Evolutionary conservation across 2,888 invertebrate genomes (phyloP).

Genomic region (Hirtodrosophila confusa): DNA sequence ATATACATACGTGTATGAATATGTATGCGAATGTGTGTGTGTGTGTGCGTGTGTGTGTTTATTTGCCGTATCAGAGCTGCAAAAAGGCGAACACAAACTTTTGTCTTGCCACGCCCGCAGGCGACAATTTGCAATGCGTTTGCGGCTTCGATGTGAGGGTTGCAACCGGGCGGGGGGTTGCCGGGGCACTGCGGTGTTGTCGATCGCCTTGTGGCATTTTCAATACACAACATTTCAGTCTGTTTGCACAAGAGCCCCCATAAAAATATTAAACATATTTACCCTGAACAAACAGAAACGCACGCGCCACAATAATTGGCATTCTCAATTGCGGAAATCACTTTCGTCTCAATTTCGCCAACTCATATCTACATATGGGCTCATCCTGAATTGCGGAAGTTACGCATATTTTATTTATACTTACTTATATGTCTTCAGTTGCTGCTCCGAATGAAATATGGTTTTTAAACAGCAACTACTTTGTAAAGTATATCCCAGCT

Average conservation of each 20-base stretch:
- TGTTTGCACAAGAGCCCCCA: conserved; percentile 35
- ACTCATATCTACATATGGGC: neutral
- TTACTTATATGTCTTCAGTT: too few relatives aligned
- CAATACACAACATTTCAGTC: conserved; percentile 61
- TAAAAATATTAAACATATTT: conserved; percentile 52
- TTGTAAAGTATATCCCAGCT: too few relatives aligned
- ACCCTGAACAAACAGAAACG: conserved; percentile 21
- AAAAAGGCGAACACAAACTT: conserved; percentile 57
- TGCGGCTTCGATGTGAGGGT: conserved; percentile 44
- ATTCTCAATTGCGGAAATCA: conserved; percentile 6
- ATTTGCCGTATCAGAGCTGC: conserved; percentile 41
- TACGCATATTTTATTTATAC: too few relatives aligned
- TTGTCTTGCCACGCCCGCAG: conserved; percentile 57
- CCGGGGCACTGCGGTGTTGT: neutral
- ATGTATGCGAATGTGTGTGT: conserved; percentile 2
- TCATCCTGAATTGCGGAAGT: too few relatives aligned
- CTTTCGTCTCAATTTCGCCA: conserved; percentile 1
- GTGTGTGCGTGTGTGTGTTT: conserved; percentile 12
- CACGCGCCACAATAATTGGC: conserved; percentile 9
- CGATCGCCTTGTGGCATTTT: conserved; percentile 53
- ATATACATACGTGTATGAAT: conserved; percentile 11
- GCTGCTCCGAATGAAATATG: too few relatives aligned
- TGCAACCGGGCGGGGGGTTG: conserved; percentile 14
- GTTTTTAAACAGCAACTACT: too few relatives aligned
- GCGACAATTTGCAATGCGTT: conserved; percentile 59